Percentiles rank a stretch among this genome's conserved stretches.
These are phyloP conservation scores for Clarias gariepinus DNA, from an alignment of 2,113 vertebrate species.

Conservation along the genomic window DNA sequence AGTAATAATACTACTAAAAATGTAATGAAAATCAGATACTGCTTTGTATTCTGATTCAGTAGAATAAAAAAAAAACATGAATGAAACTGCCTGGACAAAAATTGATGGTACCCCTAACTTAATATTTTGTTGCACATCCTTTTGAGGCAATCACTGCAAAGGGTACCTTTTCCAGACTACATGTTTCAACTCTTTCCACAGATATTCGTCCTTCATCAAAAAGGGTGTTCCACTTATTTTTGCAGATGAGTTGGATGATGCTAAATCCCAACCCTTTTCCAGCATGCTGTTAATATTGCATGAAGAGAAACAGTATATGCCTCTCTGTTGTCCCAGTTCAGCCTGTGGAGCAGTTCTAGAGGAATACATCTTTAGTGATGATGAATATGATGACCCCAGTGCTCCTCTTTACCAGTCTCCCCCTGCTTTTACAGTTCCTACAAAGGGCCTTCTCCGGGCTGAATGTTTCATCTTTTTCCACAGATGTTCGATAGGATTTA, in stretches of 20 bases:
- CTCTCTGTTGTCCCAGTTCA: slow-evolving; percentile 92
- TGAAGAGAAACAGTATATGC: slow-evolving; percentile 94
- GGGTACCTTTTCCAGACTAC: too few species aligned
- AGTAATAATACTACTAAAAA: too few species aligned
- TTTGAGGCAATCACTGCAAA: too few species aligned
- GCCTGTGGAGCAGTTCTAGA: slow-evolving; percentile 87
- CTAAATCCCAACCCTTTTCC: slow-evolving; percentile 91
- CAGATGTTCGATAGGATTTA: too few species aligned
- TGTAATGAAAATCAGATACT: too few species aligned
- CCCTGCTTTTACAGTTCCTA: slow-evolving; percentile 90
- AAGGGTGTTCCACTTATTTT: slow-evolving; percentile 98
- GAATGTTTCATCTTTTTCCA: too few species aligned
- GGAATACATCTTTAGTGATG: slow-evolving; percentile 90
- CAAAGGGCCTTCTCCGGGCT: slow-evolving; percentile 93
- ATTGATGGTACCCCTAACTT: too few species aligned
- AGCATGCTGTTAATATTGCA: slow-evolving; percentile 96
- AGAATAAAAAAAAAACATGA: too few species aligned
- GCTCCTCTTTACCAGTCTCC: slow-evolving; percentile 94
- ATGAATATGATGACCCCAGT: slow-evolving; percentile 93
- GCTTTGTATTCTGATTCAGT: too few species aligned
- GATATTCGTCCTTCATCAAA: slow-evolving; percentile 87
- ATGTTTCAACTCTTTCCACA: too few species aligned
- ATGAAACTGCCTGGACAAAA: too few species aligned
- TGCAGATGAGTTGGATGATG: slow-evolving; percentile 92
- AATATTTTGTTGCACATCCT: too few species aligned